Conservation (phyloP, 2,888 invertebrate species). For the Gerris lacustris region DNA sequence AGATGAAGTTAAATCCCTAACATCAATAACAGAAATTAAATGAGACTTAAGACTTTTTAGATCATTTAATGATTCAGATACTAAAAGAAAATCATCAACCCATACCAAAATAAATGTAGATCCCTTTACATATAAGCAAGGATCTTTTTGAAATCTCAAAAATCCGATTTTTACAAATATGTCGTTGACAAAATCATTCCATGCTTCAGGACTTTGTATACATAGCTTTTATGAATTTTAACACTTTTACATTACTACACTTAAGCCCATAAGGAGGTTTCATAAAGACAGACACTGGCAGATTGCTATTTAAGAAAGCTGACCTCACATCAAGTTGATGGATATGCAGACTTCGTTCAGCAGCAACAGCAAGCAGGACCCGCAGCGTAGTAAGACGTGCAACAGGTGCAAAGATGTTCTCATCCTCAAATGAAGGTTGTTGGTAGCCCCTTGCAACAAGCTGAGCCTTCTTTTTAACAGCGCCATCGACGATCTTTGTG, state of each 20-base stretch:
- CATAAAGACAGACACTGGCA: constrained; percentile 15
- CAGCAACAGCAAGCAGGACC: background rate
- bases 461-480: constrained; percentile 12
- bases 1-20: constrained; percentile 14
- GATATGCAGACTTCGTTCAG: constrained; percentile 13
- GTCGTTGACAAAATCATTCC: too few relatives aligned
- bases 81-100: constrained; percentile 12
- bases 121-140: constrained; percentile 11
- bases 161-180: too few relatives aligned
- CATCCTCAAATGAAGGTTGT: constrained; percentile 16
- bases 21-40: constrained; percentile 14
- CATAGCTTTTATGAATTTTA: too few relatives aligned
- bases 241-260: too few relatives aligned
- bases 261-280: background rate
- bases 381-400: constrained; percentile 2
- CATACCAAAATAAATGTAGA: constrained; percentile 12
- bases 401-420: constrained; percentile 15
- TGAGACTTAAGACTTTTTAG: constrained; percentile 12
- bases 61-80: constrained; percentile 12
- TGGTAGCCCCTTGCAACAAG: constrained; percentile 19
- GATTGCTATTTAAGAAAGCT: constrained; percentile 12
- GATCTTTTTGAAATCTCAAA: too few relatives aligned
- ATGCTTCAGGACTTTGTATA: too few relatives aligned
- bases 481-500: constrained; percentile 13
- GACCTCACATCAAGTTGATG: constrained; percentile 14